Evolutionary conservation across 2,888 invertebrate genomes (phyloP).

Genomic region (Chymomyza fuscimana): DNA sequence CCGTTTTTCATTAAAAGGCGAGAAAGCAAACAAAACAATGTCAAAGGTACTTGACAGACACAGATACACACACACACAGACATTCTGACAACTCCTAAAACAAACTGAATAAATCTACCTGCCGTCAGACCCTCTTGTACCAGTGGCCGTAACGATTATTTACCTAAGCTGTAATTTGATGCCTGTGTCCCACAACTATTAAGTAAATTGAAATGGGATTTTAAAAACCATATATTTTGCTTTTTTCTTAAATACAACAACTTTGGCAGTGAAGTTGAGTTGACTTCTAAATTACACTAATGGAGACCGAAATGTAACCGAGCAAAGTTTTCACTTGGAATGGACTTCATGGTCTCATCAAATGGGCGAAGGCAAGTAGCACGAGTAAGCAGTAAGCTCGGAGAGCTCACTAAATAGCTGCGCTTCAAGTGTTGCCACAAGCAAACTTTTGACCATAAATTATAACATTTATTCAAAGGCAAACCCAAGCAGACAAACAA

Average conservation of each 20-base stretch:
- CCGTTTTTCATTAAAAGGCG: slow-evolving; percentile 46
- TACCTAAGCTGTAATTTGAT: slow-evolving; percentile 56
- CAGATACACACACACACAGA: background rate
- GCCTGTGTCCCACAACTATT: slow-evolving; percentile 59
- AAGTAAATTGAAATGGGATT: slow-evolving; percentile 62
- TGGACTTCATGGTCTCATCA: slow-evolving; percentile 31
- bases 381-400: background rate
- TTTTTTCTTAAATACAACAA: slow-evolving; percentile 13
- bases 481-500: slow-evolving; percentile 31
- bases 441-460: slow-evolving; percentile 57
- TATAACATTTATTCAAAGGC: slow-evolving; percentile 75
- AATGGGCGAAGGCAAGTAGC: slow-evolving; percentile 21
- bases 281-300: slow-evolving; percentile 70
- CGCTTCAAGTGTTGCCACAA: slow-evolving; percentile 59
- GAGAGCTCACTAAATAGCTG: slow-evolving; percentile 58
- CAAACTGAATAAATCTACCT: background rate
- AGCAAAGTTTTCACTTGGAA: slow-evolving; percentile 69
- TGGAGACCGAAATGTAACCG: slow-evolving; percentile 72
- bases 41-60: slow-evolving; percentile 5
- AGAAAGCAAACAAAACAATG: slow-evolving; percentile 44
- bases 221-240: background rate
- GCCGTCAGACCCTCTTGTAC: background rate
- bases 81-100: slow-evolving; percentile 21
- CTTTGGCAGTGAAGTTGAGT: slow-evolving; percentile 34
- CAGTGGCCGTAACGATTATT: background rate